Conservation (phyloP, 2,888 invertebrate species). For the Sminthurides aquaticus region DNA sequence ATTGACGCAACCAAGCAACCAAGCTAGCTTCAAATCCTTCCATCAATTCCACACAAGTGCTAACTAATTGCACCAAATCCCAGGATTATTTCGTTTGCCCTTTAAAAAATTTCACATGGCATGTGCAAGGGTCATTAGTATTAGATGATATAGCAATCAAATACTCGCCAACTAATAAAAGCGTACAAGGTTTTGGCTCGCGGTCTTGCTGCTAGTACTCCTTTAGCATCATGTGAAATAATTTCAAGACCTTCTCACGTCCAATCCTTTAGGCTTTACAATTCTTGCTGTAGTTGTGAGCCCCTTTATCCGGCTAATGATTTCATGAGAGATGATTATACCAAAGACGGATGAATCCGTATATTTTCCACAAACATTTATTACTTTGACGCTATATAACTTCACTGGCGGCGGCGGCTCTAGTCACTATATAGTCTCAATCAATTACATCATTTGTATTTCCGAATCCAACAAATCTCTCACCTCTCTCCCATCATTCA, state of each 20-base stretch:
- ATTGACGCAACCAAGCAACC: no score
- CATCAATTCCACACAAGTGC: not conserved
- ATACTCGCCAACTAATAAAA: not conserved
- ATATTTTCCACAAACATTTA: no score
- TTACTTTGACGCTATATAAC: no score
- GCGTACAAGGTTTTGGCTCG: not conserved
- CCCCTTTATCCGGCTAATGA: no score
- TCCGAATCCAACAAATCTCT: no score
- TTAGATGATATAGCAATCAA: not conserved
- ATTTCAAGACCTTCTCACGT: constrained; percentile 15
- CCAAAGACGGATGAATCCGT: no score
- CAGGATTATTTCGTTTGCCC: not conserved
- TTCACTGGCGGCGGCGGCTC: no score
- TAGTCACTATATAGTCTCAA: no score
- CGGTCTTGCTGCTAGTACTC: not conserved
- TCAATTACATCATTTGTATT: no score
- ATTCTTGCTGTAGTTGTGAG: not conserved
- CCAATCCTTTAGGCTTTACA: not conserved
- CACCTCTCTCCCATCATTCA: no score
- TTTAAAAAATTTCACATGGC: not conserved
- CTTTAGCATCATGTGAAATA: constrained; percentile 8
- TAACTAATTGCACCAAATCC: not conserved
- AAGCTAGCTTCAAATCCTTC: no score
- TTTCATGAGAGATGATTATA: no score
- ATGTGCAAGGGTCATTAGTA: not conserved